A percentile compares a stretch with the other conserved stretches of the same genome.
These are phyloP conservation scores for Hirtodrosophila alboralis DNA, from an alignment of 2,888 invertebrate species.

Conservation along the genomic window DNA sequence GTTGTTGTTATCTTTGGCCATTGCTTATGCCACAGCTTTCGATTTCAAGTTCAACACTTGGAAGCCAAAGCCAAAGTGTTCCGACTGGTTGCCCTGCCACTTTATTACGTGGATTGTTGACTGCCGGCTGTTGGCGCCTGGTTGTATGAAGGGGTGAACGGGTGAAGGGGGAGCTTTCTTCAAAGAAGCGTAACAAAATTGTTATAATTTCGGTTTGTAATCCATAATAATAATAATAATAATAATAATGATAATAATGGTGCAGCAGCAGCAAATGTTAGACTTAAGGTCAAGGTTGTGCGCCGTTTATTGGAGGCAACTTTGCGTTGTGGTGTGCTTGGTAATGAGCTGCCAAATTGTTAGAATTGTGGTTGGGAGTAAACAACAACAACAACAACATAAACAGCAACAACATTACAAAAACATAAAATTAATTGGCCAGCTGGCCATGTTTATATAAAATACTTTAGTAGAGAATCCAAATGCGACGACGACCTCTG, in stretches of 20 bases:
- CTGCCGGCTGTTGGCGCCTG: slow-evolving; percentile 34
- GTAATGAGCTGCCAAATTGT: slow-evolving; percentile 79
- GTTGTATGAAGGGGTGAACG: neutral
- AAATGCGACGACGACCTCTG: slow-evolving; percentile 62
- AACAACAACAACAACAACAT: slow-evolving; percentile 15
- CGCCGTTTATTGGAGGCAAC: slow-evolving; percentile 63
- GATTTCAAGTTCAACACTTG: slow-evolving; percentile 81
- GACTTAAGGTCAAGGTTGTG: slow-evolving; percentile 77
- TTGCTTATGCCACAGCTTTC: slow-evolving; percentile 61
- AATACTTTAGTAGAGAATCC: slow-evolving; percentile 55
- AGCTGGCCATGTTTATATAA: slow-evolving; percentile 56
- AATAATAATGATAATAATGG: slow-evolving; percentile 46
- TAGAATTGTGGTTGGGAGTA: slow-evolving; percentile 66
- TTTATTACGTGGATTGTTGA: slow-evolving; percentile 69
- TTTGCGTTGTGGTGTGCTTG: slow-evolving; percentile 49
- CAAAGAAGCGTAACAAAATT: slow-evolving; percentile 81
- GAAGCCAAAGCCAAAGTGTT: slow-evolving; percentile 60
- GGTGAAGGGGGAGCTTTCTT: slow-evolving; percentile 56
- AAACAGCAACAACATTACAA: slow-evolving; percentile 19
- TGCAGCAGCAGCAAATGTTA: slow-evolving; percentile 30
- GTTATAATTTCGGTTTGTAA: slow-evolving; percentile 73
- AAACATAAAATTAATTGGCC: slow-evolving; percentile 61
- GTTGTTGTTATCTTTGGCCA: slow-evolving; percentile 40
- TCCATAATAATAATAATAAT: slow-evolving; percentile 68
- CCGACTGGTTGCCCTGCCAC: slow-evolving; percentile 75